Evolutionary conservation across 2,113 vertebrate species (phyloP).

Genomic region (Oncorhynchus keta): DNA sequence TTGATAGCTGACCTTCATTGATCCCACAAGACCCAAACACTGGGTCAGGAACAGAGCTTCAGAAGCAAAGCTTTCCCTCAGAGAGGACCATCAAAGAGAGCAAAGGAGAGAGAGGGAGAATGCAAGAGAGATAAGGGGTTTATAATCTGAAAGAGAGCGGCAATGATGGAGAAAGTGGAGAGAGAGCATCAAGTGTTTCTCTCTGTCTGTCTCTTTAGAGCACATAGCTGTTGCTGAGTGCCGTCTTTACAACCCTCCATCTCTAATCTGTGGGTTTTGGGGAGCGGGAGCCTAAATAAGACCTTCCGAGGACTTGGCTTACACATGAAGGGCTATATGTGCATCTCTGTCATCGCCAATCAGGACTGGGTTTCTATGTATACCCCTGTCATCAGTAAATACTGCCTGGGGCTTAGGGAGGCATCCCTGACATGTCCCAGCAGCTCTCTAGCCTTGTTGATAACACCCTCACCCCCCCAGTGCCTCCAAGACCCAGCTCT

Average conservation of each 20-base stretch:
- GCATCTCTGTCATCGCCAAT: slow-evolving; percentile 69
- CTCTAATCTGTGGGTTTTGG: slow-evolving; percentile 50
- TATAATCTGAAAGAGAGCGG: not conserved
- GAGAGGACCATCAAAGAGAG: not conserved
- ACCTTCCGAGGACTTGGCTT: slow-evolving; percentile 48
- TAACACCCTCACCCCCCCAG: not conserved
- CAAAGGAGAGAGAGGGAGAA: not conserved
- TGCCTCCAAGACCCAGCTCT: slow-evolving; percentile 23
- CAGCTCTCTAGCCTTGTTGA: slow-evolving; percentile 31
- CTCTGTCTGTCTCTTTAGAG: not conserved
- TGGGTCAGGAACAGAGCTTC: slow-evolving; percentile 37
- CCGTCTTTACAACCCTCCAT: slow-evolving; percentile 19
- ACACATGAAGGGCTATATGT: slow-evolving; percentile 61
- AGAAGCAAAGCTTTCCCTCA: slow-evolving; percentile 13
- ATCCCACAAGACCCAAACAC: slow-evolving; percentile 30
- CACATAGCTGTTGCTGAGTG: slow-evolving; percentile 21
- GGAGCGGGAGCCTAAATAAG: slow-evolving; percentile 30
- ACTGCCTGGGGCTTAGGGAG: slow-evolving; percentile 55
- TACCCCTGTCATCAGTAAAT: slow-evolving; percentile 58
- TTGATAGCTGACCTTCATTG: slow-evolving; percentile 41
- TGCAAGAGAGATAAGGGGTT: not conserved
- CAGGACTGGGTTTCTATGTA: slow-evolving; percentile 59
- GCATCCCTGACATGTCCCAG: slow-evolving; percentile 46
- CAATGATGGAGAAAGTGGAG: not conserved
- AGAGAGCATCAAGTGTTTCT: not conserved